Evolutionary conservation across 2,797 vertebrate genomes (phyloP).

Genomic region (Gymnothorax javanicus): DNA sequence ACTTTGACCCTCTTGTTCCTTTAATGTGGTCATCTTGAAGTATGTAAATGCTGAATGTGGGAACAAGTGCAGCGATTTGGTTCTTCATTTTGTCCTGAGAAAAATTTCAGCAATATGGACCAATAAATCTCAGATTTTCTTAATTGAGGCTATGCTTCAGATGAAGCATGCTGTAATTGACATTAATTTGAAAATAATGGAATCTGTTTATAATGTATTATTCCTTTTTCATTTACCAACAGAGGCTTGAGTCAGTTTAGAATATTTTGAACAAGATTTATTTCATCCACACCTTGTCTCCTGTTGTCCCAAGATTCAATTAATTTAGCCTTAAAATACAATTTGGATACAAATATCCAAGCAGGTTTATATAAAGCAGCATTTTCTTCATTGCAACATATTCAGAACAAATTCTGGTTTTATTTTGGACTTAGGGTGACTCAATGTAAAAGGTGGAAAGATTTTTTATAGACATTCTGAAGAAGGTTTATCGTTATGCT

Average conservation of each 20-base stretch:
- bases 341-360: neutral
- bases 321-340: neutral
- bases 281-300: neutral
- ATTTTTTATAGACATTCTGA: neutral
- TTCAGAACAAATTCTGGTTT: neutral
- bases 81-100: neutral
- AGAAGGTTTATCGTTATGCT: neutral
- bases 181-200: neutral
- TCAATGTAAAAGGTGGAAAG: neutral
- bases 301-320: neutral
- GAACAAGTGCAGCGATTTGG: neutral
- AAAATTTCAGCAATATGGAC: neutral
- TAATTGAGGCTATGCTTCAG: neutral
- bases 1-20: constrained; percentile 37
- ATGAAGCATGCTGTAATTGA: neutral
- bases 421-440: neutral
- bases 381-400: neutral
- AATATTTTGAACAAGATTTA: neutral
- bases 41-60: neutral
- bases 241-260: neutral
- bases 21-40: neutral
- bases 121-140: neutral
- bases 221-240: neutral
- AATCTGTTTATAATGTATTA: neutral
- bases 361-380: neutral